These are phyloP conservation scores for Dromius quadrimaculatus DNA, from an alignment of 2,888 invertebrate species.

Conservation along the genomic window DNA sequence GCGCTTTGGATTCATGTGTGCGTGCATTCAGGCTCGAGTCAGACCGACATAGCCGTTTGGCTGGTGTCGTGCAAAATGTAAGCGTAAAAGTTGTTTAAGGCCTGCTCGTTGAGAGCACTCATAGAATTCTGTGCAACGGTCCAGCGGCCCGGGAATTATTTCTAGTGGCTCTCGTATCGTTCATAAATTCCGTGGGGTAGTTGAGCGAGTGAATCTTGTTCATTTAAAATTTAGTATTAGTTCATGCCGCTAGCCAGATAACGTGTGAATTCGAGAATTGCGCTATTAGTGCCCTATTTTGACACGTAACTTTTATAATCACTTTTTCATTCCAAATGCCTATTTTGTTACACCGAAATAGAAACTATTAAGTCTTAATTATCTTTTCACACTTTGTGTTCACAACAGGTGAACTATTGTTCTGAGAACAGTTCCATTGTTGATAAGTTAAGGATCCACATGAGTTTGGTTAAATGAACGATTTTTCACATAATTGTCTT, in stretches of 20 bases:
- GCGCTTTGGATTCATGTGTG: conserved; percentile 5
- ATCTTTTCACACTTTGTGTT: too few species aligned
- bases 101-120: conserved; percentile 35
- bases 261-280: background rate
- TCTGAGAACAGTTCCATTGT: too few species aligned
- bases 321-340: background rate
- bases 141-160: conserved; percentile 46
- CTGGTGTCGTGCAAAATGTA: conserved; percentile 34
- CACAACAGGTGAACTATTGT: too few species aligned
- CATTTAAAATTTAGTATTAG: conserved; percentile 48
- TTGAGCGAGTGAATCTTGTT: conserved; percentile 42
- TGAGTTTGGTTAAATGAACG: too few species aligned
- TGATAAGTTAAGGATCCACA: too few species aligned
- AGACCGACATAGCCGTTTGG: background rate
- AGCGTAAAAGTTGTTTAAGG: conserved; percentile 44
- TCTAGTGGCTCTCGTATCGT: conserved; percentile 48
- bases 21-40: background rate
- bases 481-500: too few species aligned
- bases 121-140: conserved; percentile 22
- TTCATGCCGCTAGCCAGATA: conserved; percentile 8
- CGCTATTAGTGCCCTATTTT: background rate
- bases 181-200: conserved; percentile 49
- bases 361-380: too few species aligned
- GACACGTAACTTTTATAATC: conserved; percentile 5
- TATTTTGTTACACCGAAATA: background rate